phyloP scores from a whole-genome alignment of 2,113 vertebrate species.

The Ictalurus punctatus region DNA sequence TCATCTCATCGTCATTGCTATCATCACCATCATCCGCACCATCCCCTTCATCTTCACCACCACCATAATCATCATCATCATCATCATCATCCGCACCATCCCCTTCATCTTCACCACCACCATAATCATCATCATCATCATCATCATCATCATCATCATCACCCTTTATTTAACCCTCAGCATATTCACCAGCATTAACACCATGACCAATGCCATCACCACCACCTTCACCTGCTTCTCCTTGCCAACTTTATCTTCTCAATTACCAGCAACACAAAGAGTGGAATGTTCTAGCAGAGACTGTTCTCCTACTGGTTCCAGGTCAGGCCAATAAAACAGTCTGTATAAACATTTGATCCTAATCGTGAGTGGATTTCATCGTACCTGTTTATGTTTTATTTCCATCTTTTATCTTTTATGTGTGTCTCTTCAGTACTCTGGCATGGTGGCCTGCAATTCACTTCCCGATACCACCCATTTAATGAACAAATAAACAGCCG shows the following conservation, averaged over 20 bases:
- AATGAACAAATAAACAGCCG: not conserved
- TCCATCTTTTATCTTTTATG: not conserved
- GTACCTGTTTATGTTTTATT: not conserved
- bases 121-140: not conserved
- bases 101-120: not conserved
- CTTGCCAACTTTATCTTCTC: not conserved
- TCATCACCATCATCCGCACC: not conserved
- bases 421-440: not conserved
- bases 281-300: not conserved
- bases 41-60: not conserved
- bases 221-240: not conserved
- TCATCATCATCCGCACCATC: not conserved
- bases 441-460: not conserved
- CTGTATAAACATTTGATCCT: not conserved
- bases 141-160: not conserved
- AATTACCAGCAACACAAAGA: not conserved
- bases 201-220: not conserved
- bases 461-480: not conserved
- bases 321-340: not conserved
- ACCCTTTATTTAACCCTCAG: not conserved
- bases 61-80: not conserved
- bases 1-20: not conserved
- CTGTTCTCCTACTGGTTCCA: not conserved
- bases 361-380: not conserved
- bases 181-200: not conserved